Conservation (phyloP, 2,113 vertebrate genomes). For the Clupea harengus region DNA sequence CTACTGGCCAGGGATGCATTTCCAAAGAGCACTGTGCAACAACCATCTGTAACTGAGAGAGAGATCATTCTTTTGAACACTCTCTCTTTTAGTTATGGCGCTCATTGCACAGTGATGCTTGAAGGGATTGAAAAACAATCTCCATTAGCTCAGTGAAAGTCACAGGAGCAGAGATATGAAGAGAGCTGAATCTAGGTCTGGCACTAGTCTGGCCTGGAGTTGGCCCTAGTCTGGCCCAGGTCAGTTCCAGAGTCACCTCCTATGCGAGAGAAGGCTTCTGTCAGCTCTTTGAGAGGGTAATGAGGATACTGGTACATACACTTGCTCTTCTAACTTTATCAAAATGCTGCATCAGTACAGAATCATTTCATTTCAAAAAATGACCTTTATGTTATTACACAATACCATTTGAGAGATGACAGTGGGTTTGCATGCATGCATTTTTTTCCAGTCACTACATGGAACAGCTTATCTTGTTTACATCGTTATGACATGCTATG, state of each 20-base stretch:
- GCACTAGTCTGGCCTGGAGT: too few relatives aligned
- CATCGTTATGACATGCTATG: neutral
- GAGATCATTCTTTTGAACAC: neutral
- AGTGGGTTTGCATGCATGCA: neutral
- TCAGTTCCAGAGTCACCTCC: too few relatives aligned
- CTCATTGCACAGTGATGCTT: neutral
- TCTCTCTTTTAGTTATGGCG: neutral
- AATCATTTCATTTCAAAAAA: neutral
- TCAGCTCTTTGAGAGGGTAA: neutral
- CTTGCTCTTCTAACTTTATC: neutral
- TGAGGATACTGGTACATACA: neutral
- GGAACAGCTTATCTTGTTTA: neutral
- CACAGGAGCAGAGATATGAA: too few relatives aligned
- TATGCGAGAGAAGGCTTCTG: neutral
- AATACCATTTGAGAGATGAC: constrained; percentile 2
- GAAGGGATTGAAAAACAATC: neutral
- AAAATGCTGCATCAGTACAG: neutral
- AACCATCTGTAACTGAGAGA: neutral
- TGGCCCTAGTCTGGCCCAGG: too few relatives aligned
- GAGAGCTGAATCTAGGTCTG: too few relatives aligned
- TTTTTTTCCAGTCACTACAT: neutral
- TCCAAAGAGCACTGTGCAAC: neutral
- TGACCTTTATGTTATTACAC: neutral
- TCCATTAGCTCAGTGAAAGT: neutral
- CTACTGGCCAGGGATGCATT: neutral